Conservation (phyloP, 2,797 vertebrate species). For the Hemibagrus guttatus region DNA sequence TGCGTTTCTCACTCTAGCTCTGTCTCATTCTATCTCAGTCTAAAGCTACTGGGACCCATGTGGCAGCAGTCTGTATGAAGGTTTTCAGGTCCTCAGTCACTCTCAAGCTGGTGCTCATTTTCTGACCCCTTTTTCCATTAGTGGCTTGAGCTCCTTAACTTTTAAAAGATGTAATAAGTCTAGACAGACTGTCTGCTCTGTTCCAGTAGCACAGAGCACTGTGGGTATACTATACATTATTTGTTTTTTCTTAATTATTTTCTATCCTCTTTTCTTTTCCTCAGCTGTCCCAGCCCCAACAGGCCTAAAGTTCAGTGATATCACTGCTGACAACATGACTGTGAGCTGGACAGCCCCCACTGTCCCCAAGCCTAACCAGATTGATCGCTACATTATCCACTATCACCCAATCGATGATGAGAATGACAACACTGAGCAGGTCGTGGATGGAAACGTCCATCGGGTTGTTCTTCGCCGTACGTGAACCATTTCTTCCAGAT, state of each 20-base stretch:
- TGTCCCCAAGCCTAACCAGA: conserved; percentile 78
- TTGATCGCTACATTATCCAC: conserved; percentile 81
- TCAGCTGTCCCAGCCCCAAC: conserved; percentile 93
- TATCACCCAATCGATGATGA: conserved; percentile 90
- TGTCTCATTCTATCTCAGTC: not conserved
- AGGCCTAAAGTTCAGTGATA: conserved; percentile 82
- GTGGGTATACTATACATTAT: not conserved
- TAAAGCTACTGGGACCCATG: conserved; percentile 54
- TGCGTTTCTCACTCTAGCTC: conserved; percentile 8
- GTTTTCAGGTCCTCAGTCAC: conserved; percentile 45
- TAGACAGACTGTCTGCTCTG: conserved; percentile 39
- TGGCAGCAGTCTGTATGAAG: conserved; percentile 60
- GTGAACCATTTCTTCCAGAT: conserved; percentile 50
- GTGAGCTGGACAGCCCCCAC: conserved; percentile 85
- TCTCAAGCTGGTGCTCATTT: conserved; percentile 58
- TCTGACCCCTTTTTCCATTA: conserved; percentile 49
- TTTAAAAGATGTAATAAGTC: conserved; percentile 63
- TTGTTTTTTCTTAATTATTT: not conserved
- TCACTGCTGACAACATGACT: conserved; percentile 82
- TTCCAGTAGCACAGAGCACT: conserved; percentile 24
- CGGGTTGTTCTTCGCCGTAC: conserved; percentile 84
- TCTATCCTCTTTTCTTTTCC: conserved; percentile 11
- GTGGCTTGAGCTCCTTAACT: conserved; percentile 46
- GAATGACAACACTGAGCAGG: conserved; percentile 83
- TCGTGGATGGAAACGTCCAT: conserved; percentile 74